Evolutionary conservation across 1,140 invertebrate genomes (phyloP), one percentile per base, ranked within the genome.

Genomic region (Diuraphis noxia): DNA sequence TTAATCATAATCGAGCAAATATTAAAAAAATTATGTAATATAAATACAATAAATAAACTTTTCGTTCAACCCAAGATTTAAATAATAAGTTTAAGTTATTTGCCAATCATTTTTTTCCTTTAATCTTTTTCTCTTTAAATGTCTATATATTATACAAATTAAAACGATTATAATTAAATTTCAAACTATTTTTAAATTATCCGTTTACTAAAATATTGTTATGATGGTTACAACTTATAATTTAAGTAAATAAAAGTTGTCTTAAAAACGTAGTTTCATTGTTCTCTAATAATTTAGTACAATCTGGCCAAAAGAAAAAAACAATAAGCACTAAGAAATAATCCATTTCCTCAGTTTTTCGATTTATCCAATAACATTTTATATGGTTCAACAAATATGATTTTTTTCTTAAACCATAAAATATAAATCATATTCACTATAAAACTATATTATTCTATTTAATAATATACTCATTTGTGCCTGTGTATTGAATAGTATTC

Each of bases 201-300:
- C 30, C 13, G 4, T 63, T 23, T n/a, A 34, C 7, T 72, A n/a
- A 6, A 72, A 0, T 72, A n/a, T n/a, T 72, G n/a, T 72, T 17
- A 72, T 34, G n/a, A 72, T 72, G 34, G 56, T 72, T n/a, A 72
- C 30, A 72, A n/a, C 30, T n/a, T 72, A n/a, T n/a, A 72, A 72
- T 72, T 72, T 72, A 72, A n/a, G 56, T 72, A 72, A n/a, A 72
- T 72, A 72, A 72, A 72, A 72, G 56, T n/a, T 72, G 13, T 72
- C 30, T 72, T n/a, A 72, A 72, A 72, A 72, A 72, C 56, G 30
- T 72, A 72, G 56, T 72, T 72, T n/a, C 13, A 5, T n/a, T 63
- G 30, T 63, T 30, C 10, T 63, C 10, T 63, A 30, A 63, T 63
- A 63, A 30, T 63, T 30, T 8, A 21, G 56, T 63, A n/a, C 13